Evolutionary conservation across 2,797 vertebrate genomes (phyloP), one percentile per base, ranked within the genome.

Genomic region (Oophaga sylvatica): DNA sequence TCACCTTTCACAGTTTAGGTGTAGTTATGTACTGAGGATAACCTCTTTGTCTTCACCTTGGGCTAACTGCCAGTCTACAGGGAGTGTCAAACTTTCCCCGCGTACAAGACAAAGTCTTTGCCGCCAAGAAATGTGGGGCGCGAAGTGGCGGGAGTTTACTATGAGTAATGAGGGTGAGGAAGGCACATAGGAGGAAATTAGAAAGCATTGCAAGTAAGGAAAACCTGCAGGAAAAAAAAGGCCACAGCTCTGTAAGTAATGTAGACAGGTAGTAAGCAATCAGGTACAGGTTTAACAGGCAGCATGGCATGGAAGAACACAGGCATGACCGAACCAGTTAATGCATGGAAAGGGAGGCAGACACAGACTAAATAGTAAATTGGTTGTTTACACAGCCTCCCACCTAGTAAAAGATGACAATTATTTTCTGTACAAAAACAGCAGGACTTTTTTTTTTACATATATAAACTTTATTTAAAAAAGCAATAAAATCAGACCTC

Each of bases 31-130:
- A 60, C 83, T 83, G 65, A 87, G 84, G 84, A 79, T 76, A 70
- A 56, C 41, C 62, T 83, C 79, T 86, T 86, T 86, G 88, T 86
- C 53, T 19, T 57, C 73, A 62, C 62, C 71, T 77, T 82, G 63
- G 88, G 84, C 63, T 29, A 83, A 26, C 75, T 71, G 80, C 88
- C 88, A 89, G 57, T 1, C n/a, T 78, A 67, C 78, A 78, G 84
- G 84, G 88, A 80, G 88, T 83, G 84, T 80, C 88, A 65, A 57
- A 48, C 75, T 73, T 83, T 83, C 63, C 88, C 84, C 88, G 84
- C 88, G 22, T 68, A 67, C 41, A 17, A 71, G 41, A 89, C 88
- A 89, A 89, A 83, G 84, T 15, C 68, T 86, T 83, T 83, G 73
- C 73, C 88, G 88, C 88, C 84, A 83, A 83, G 65, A 62, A 79